Base-by-base conservation (phyloP, 2,113 vertebrate genomes). In the Parus major region DNA sequence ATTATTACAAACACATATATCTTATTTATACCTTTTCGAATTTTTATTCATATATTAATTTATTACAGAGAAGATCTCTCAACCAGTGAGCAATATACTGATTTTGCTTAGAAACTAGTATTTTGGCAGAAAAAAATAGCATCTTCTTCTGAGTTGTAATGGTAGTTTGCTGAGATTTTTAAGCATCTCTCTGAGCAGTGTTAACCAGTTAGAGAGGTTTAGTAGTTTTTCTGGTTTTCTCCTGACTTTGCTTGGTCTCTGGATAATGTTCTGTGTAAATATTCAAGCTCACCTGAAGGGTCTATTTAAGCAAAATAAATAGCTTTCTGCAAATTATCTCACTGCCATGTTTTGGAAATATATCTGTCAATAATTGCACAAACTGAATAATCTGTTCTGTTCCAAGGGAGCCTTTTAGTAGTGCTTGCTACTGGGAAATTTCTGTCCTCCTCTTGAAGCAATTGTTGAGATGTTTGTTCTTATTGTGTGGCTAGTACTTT, bases 201-300 rank as follows among this genome's bases (percentile, higher is more conserved):
- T 39, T 69, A 70, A 21, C 39, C 25, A 47, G n/a, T 36, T 42
- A 42, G 8, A 71, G 83, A 47, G 29, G 6, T 83, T 82, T 46
- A 36, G 18, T 72, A 29, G 44, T 57, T 42, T 10, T 31, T 72
- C 44, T 57, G 19, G 53, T 72, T 4, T 21, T 49, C 11, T 86
- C 14, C 36, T 57, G 72, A 49, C 36, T 16, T 84, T 5, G 2
- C 24, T 49, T 81, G 49, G 50, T 61, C 15, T 77, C 49, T 69
- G 36, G 5, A 27, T 86, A 72, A 52, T 47, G 41, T 60, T 76
- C 44, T 49, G 3, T 86, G 24, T 83, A 89, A 88, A 60, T 80
- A 72, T 5, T 36, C 50, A 29, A 16, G 55, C 29, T 81, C 0
- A 0, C 69, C 29, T 46, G 41, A 42, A 60, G 21, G 15, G 2